These are phyloP conservation scores for Eira barbara DNA, from an alignment of 2,113 vertebrate genomes.

Conservation along the genomic window DNA sequence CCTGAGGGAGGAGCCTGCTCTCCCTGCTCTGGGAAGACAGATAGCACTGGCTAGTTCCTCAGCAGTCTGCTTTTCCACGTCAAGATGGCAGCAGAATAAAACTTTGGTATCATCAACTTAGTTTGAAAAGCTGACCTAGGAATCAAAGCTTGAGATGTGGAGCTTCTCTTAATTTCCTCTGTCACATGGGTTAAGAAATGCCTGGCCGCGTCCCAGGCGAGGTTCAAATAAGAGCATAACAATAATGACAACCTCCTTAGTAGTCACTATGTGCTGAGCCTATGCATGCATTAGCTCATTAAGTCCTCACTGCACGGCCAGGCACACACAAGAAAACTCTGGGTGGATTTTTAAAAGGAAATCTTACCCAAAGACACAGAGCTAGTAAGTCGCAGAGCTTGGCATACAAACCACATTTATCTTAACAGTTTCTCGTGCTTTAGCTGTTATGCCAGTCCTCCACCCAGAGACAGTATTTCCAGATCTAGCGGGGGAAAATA, in stretches of 20 bases:
- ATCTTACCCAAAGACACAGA: neutral
- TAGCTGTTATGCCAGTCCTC: neutral
- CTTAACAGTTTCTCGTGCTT: neutral
- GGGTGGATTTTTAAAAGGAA: neutral
- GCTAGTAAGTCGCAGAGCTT: neutral
- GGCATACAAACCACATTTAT: neutral
- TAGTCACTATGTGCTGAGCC: neutral
- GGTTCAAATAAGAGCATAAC: neutral
- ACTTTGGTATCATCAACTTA: neutral
- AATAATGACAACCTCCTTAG: neutral
- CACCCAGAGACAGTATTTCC: neutral
- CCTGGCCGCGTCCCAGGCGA: neutral
- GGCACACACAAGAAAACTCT: neutral
- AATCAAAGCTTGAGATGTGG: neutral
- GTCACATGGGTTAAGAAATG: neutral
- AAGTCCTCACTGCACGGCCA: neutral
- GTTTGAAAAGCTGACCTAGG: neutral
- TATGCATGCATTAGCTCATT: neutral
- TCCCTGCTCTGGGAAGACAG: neutral
- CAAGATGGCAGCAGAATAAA: conserved; percentile 26
- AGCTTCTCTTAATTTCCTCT: neutral
- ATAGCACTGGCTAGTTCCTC: neutral
- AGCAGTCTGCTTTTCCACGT: neutral
- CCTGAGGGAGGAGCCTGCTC: neutral
- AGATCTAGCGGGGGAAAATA: neutral